Base-by-base conservation (phyloP, 2,113 vertebrate species). In the Eulemur macaco region DNA sequence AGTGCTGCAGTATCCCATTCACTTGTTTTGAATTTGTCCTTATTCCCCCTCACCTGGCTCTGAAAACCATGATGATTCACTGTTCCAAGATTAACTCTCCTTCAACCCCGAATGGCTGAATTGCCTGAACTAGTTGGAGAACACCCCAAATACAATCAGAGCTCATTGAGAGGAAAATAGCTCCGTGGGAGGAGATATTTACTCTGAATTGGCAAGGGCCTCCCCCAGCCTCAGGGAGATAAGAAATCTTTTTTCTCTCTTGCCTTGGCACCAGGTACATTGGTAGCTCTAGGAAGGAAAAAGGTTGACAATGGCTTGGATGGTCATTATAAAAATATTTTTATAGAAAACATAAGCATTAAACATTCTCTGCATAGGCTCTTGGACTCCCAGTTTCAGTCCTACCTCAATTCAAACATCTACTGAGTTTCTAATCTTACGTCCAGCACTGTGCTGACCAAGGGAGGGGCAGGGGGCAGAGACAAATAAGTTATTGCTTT, bases 81-180 rank as follows among this genome's bases (percentile, higher is more conserved):
- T 86, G 81, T 90, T 95, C 90, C 87, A 94, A 94, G 95, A 97
- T 97, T 96, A 98, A 92, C 69, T 96, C 91, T 94, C 81, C 95
- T 89, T 98, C 97, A 97, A 37, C 92, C 92, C 58, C 9, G 58
- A 92, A 31, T 95, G 77, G 83, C 85, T 84, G 97, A 54, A 93
- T 83, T 98, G 96, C 97, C 98, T 93, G 25, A 96, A 98, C 98
- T 98, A 98, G 98, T 98, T 97, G 17, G 63, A 96, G 97, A 93
- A 9, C 95, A 96, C 91, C 94, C 96, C 96, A 97, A 86, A 86
- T 85, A 95, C 95, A 97, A 63, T 58, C 95, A 95, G 73, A 83
- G 95, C 50, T 66, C 85, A 92, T 73, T 95, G 92, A 47, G 96
- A 97, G 97, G 82, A 96, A 97, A 97, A 93, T 37, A 85, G 96